phyloP scores from a whole-genome alignment of 35 echinoderm and acorn worm species.

The Amphiura filiformis region DNA sequence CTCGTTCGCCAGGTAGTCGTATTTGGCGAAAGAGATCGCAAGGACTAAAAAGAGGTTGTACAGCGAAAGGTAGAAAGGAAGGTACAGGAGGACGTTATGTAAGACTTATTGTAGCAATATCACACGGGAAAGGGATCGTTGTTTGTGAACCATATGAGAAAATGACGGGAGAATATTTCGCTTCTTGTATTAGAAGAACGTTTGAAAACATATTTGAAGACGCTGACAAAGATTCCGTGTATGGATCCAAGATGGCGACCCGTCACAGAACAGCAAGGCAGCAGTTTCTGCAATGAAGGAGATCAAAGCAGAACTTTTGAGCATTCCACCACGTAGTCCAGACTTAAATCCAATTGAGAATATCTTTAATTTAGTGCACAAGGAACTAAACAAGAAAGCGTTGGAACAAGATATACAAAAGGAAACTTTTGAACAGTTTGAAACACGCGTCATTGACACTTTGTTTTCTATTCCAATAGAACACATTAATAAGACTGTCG shows the following conservation, averaged over 20 bases:
- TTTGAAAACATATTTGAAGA: constrained; percentile 30
- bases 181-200: constrained; percentile 17
- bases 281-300: constrained; percentile 28
- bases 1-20: constrained; percentile 1
- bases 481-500: constrained; percentile 37
- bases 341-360: constrained; percentile 69
- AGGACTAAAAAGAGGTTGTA: not conserved
- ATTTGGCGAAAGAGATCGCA: constrained; percentile 30
- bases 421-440: constrained; percentile 43
- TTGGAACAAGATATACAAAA: not conserved
- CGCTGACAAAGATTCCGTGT: constrained; percentile 9
- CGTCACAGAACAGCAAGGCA: constrained; percentile 25
- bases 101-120: constrained; percentile 24
- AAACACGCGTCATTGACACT: constrained; percentile 26
- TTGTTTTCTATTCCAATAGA: constrained; percentile 34
- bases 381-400: constrained; percentile 24
- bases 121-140: constrained; percentile 14
- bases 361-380: constrained; percentile 47
- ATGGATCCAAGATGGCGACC: constrained; percentile 54
- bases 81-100: constrained; percentile 10
- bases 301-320: constrained; percentile 9
- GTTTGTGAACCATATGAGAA: constrained; percentile 37
- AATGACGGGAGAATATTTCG: constrained; percentile 37
- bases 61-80: constrained; percentile 24
- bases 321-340: constrained; percentile 42